A percentile compares a stretch with the other conserved stretches of the same genome.
Conservation (phyloP, 2,797 vertebrate species). For the Botia kubotai region DNA sequence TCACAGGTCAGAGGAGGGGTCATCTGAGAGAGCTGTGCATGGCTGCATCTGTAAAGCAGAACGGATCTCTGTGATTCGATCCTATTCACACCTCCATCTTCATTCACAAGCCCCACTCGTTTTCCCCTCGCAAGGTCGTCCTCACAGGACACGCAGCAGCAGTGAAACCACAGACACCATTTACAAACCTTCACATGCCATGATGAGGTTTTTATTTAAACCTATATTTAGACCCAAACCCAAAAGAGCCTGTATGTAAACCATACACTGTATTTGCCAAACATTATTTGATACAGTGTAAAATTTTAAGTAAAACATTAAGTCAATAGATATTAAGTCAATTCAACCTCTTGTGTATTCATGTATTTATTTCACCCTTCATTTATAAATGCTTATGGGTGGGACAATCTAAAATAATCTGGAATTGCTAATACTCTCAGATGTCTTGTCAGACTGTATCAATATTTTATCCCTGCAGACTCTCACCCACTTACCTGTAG, state of each 20-base stretch:
- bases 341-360: not conserved
- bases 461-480: constrained; percentile 59
- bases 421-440: constrained; percentile 49
- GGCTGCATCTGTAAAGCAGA: constrained; percentile 40
- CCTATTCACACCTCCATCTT: constrained; percentile 62
- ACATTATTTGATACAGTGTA: no score
- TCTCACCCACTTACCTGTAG: constrained; percentile 59
- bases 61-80: constrained; percentile 60
- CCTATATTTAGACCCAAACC: constrained; percentile 49
- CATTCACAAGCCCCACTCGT: constrained; percentile 43
- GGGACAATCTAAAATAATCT: constrained; percentile 8
- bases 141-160: constrained; percentile 51
- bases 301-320: no score
- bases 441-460: constrained; percentile 47
- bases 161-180: constrained; percentile 49
- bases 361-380: not conserved
- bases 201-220: constrained; percentile 27
- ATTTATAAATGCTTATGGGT: not conserved
- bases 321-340: not conserved
- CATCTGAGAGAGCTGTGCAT: constrained; percentile 36
- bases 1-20: constrained; percentile 51
- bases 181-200: constrained; percentile 47
- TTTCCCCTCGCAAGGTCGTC: constrained; percentile 47
- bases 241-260: not conserved
- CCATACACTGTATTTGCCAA: no score